Evolutionary conservation across 2,888 invertebrate species (phyloP).

Genomic region (Patella depressa): DNA sequence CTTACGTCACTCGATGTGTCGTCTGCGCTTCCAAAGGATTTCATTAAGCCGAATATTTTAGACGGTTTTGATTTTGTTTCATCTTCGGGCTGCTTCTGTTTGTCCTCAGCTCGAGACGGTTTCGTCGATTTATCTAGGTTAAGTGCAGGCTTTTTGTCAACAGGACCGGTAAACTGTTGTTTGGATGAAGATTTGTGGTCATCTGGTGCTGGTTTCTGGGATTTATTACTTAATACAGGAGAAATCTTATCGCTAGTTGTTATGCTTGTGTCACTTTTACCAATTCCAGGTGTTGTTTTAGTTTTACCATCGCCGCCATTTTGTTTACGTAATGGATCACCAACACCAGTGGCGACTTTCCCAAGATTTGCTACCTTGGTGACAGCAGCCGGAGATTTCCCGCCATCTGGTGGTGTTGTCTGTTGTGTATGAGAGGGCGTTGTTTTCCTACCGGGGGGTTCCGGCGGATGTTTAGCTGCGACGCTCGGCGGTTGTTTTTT

Average conservation of each 20-base stretch:
- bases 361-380: too few species aligned
- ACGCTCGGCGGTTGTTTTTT: constrained; percentile 12
- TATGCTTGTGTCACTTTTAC: too few species aligned
- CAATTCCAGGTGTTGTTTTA: too few species aligned
- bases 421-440: neutral
- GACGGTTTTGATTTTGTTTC: constrained; percentile 1
- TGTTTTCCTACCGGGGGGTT: constrained; percentile 14
- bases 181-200: neutral
- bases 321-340: too few species aligned
- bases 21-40: constrained; percentile 1
- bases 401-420: too few species aligned
- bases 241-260: neutral
- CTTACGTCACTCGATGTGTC: neutral
- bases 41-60: constrained; percentile 6
- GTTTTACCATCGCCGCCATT: too few species aligned
- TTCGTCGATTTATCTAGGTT: neutral
- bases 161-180: neutral
- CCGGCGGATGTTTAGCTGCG: constrained; percentile 15
- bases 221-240: neutral
- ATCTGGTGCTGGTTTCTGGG: neutral
- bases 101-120: constrained; percentile 17
- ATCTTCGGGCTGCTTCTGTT: neutral
- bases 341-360: too few species aligned
- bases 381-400: too few species aligned
- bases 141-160: too few species aligned